phyloP scores from a whole-genome alignment of 2,888 invertebrate species.

The Protodeltote pygarga region DNA sequence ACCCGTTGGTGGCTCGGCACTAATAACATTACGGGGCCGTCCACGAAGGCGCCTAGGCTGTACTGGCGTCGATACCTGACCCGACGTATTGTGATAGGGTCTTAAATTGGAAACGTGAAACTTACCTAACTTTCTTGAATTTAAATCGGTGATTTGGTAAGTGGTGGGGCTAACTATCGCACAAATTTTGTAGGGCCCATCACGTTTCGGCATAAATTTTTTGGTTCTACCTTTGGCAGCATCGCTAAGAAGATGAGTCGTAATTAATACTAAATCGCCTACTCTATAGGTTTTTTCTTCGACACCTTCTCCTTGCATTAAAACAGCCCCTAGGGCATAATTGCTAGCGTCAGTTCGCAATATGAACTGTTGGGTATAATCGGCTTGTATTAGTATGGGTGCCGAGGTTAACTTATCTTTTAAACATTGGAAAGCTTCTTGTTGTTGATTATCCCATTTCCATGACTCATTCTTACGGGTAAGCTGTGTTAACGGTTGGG shows the following conservation, averaged over 20 bases:
- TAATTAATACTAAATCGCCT: not conserved
- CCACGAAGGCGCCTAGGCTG: too few relatives aligned
- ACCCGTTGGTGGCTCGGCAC: too few relatives aligned
- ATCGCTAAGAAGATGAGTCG: not conserved
- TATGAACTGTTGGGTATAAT: conserved; percentile 47
- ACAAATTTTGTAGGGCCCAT: not conserved
- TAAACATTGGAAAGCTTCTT: conserved; percentile 29
- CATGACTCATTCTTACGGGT: conserved; percentile 51
- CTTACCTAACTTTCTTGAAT: too few relatives aligned
- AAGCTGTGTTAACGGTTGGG: conserved; percentile 50
- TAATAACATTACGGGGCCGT: too few relatives aligned
- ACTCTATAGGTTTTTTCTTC: conserved; percentile 5
- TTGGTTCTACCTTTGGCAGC: not conserved
- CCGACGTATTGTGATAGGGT: not conserved
- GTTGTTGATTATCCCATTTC: conserved; percentile 44
- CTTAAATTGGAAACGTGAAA: too few relatives aligned
- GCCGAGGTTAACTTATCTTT: conserved; percentile 35
- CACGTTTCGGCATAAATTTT: not conserved
- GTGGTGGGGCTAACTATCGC: not conserved
- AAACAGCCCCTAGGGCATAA: conserved; percentile 51
- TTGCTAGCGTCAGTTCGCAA: conserved; percentile 55
- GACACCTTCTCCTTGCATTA: too few relatives aligned
- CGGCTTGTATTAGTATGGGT: conserved; percentile 46
- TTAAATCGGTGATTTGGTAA: too few relatives aligned
- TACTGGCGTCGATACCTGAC: too few relatives aligned